Conservation (phyloP, 1,140 invertebrate genomes). For the Acromyrmex charruanus region DNA sequence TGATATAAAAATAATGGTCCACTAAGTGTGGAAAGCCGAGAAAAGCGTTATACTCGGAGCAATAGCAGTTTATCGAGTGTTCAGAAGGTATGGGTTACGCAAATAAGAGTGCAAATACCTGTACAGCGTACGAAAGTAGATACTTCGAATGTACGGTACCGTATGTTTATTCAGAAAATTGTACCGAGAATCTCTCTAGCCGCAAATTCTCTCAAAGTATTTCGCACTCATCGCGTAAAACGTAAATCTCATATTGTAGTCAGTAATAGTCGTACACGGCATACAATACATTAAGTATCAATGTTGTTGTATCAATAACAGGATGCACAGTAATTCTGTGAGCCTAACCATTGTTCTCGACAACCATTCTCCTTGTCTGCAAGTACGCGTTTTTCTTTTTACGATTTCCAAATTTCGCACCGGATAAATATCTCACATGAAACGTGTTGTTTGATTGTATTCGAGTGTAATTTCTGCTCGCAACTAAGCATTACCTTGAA, state of each 20-base stretch:
- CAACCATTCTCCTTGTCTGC: neutral
- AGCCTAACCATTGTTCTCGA: neutral
- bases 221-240: neutral
- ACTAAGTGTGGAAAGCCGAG: conserved; percentile 28
- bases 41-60: conserved; percentile 8
- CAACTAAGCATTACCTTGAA: conserved; percentile 44
- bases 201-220: conserved; percentile 27
- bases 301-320: neutral
- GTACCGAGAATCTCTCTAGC: neutral
- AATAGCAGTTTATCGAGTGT: conserved; percentile 37
- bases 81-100: conserved; percentile 43
- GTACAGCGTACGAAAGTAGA: conserved; percentile 29
- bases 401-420: conserved; percentile 6
- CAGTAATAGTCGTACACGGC: neutral
- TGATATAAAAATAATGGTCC: conserved; percentile 23
- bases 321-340: neutral
- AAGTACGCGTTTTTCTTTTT: neutral
- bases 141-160: neutral
- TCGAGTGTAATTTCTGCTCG: conserved; percentile 48
- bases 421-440: neutral
- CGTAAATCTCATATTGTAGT: neutral
- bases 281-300: neutral
- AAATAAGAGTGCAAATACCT: conserved; percentile 50
- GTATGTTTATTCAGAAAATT: conserved; percentile 31
- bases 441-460: conserved; percentile 23